Evolutionary conservation across 2,797 vertebrate species (phyloP).

Genomic region (Synanceia verrucosa): DNA sequence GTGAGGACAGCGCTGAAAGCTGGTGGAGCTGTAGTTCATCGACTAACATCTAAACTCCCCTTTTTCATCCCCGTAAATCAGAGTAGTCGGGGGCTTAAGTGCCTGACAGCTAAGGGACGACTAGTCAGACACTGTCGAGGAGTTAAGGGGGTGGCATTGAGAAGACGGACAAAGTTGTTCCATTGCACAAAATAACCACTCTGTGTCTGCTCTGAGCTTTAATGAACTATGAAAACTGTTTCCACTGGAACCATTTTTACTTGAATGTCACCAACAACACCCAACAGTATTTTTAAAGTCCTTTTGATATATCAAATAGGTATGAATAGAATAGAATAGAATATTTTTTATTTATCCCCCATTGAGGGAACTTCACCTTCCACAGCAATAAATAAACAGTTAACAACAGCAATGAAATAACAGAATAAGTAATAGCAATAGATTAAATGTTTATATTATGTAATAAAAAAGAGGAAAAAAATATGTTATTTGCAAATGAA

Average conservation of each 20-base stretch:
- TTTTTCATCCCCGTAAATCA: constrained; percentile 75
- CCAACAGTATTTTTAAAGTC: neutral
- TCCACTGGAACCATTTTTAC: constrained; percentile 25
- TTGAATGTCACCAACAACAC: constrained; percentile 22
- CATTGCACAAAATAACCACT: constrained; percentile 45
- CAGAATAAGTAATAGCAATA: too few relatives aligned
- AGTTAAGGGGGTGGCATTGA: neutral
- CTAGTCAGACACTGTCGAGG: constrained; percentile 53
- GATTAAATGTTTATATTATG: too few relatives aligned
- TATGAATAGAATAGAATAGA: neutral
- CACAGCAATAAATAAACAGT: too few relatives aligned
- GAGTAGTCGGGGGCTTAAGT: constrained; percentile 66
- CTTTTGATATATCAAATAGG: neutral
- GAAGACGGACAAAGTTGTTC: constrained; percentile 37
- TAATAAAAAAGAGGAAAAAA: too few relatives aligned
- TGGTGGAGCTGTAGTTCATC: constrained; percentile 70
- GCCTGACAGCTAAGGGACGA: constrained; percentile 62
- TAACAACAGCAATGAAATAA: too few relatives aligned
- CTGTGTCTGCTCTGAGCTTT: constrained; percentile 5
- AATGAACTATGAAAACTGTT: constrained; percentile 25
- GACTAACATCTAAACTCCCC: constrained; percentile 67
- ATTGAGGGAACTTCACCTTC: too few relatives aligned
- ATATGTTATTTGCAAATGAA: too few relatives aligned
- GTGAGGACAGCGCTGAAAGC: constrained; percentile 69
- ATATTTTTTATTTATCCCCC: too few relatives aligned